phyloP scores from a whole-genome alignment of 1,140 invertebrate species.

The Microplitis demolitor region DNA sequence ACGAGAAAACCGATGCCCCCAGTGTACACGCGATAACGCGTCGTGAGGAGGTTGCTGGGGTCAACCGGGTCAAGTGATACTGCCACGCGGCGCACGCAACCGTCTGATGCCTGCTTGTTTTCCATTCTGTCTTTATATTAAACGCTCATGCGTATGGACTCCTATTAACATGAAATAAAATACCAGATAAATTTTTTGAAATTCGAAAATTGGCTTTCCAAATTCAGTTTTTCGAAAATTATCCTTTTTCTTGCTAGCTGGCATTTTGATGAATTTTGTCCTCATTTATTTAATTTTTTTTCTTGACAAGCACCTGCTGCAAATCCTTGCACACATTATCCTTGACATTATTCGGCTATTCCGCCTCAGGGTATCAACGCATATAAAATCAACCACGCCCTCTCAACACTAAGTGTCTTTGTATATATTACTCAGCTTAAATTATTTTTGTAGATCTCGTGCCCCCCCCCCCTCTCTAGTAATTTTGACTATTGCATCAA shows the following conservation, averaged over 20 bases:
- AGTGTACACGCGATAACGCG: constrained; percentile 50
- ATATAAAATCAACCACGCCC: neutral
- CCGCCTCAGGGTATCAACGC: neutral
- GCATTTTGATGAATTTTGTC: neutral
- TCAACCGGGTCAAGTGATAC: constrained; percentile 38
- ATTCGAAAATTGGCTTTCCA: too few relatives aligned
- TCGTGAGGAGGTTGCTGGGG: constrained; percentile 34
- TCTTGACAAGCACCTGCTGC: neutral
- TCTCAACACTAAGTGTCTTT: neutral
- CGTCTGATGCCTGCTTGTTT: too few relatives aligned
- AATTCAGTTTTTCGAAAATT: too few relatives aligned
- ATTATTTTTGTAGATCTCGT: neutral
- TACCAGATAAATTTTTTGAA: too few relatives aligned
- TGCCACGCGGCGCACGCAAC: constrained; percentile 36
- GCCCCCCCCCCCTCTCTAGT: neutral
- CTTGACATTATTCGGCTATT: constrained; percentile 53
- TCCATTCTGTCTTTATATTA: too few relatives aligned
- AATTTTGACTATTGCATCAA: neutral
- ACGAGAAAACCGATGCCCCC: constrained; percentile 53
- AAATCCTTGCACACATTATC: constrained; percentile 46
- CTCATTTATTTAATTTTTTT: neutral
- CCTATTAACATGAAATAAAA: too few relatives aligned
- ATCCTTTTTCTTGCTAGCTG: too few relatives aligned
- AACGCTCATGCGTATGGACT: too few relatives aligned
- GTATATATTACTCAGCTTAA: neutral